Base-by-base conservation (phyloP, 2,888 invertebrate species). In the Calameuta idolon region DNA sequence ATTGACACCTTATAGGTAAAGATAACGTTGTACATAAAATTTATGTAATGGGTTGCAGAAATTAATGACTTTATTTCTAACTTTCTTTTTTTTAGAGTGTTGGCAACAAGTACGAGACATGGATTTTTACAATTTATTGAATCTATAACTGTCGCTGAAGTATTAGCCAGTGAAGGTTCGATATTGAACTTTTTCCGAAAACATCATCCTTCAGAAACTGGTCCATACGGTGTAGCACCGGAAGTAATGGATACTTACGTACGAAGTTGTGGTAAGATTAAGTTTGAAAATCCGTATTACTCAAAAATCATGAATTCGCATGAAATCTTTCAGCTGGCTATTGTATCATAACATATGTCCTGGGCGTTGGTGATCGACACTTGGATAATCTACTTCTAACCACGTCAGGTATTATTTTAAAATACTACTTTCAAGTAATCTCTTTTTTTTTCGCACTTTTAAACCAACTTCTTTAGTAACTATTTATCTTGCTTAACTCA, bases 161-260 rank as follows among this genome's bases (percentile, higher is more conserved):
- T 98, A 9, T 91, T 98, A 75, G 96, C 96, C 0, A 94, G 94
- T 0, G 98, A 98, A 91, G 97, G 97, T 79, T 96, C 95, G 83
- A 98, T 99, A 86, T 96, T 97, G 89, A 98, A 97, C 90, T 99
- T 97, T 92, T 97, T 99, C 90, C 93, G 97, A 69, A 97, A 97
- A 86, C 94, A 98, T 90, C 96, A 98, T 89, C 98, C 98, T 0
- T 96, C 96, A 78, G 97, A 98, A 85, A 95, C 93, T 77, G 97
- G 96, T 0, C 96, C 98, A 0, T 98, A 97, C 89, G 98, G 98
- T 15, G 97, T 99, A 82, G 94, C 96, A 33, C 94, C 98, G 0
- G 98, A 99, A 87, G 97, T 98, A 15, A 98, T 99, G 97, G 99
- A 99, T 89, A 98, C 98, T 0, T 99, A 99, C 89, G 96, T 99